These are phyloP conservation scores for Diabrotica balteata DNA, from an alignment of 2,888 invertebrate species.

Conservation along the genomic window DNA sequence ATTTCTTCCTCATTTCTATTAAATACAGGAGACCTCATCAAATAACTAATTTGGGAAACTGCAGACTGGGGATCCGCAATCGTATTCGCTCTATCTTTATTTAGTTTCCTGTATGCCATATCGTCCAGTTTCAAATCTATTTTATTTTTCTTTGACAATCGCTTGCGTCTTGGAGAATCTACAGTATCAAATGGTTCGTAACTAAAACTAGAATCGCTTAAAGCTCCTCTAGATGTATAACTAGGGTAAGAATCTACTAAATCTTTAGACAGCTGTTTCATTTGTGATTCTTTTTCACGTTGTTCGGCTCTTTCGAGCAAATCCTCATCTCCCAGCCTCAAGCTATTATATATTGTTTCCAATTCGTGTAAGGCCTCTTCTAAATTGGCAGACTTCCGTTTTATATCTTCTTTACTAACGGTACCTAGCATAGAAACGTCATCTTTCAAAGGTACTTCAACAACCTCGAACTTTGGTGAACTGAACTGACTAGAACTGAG, in stretches of 20 bases:
- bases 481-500: slow-evolving; percentile 21
- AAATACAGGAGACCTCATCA: slow-evolving; percentile 74
- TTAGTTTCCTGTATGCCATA: slow-evolving; percentile 79
- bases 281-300: slow-evolving; percentile 64
- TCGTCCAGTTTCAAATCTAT: slow-evolving; percentile 78
- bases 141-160: slow-evolving; percentile 57
- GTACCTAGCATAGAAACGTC: slow-evolving; percentile 7
- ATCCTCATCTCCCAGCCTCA: slow-evolving; percentile 85
- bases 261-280: slow-evolving; percentile 47
- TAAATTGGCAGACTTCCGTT: slow-evolving; percentile 77
- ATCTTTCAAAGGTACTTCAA: slow-evolving; percentile 6
- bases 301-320: slow-evolving; percentile 80
- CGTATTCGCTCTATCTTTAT: slow-evolving; percentile 66
- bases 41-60: slow-evolving; percentile 69
- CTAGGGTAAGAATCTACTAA: slow-evolving; percentile 45
- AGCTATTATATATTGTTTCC: slow-evolving; percentile 89
- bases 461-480: slow-evolving; percentile 9
- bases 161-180: slow-evolving; percentile 52
- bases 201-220: slow-evolving; percentile 58
- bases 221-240: slow-evolving; percentile 50
- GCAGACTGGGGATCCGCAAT: slow-evolving; percentile 61
- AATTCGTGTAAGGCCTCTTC: slow-evolving; percentile 89
- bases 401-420: slow-evolving; percentile 43
- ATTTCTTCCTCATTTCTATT: slow-evolving; percentile 63
- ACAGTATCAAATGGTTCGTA: slow-evolving; percentile 56